Evolutionary conservation across 2,113 vertebrate genomes (phyloP).

Genomic region (Anhinga rufa): DNA sequence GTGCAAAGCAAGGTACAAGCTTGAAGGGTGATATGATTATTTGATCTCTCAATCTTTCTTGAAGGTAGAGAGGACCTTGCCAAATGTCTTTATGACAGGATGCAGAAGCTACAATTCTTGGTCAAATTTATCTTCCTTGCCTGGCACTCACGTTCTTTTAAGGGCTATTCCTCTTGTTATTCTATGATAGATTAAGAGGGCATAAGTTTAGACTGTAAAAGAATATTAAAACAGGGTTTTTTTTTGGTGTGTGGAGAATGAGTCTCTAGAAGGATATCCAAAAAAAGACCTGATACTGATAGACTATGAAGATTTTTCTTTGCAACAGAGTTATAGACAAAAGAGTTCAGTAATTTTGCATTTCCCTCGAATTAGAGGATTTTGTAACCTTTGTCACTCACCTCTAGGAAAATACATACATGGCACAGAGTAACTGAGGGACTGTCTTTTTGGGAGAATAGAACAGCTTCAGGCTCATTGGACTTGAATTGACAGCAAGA

Average conservation of each 20-base stretch:
- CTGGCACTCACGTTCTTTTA: not conserved
- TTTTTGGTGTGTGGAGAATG: not conserved
- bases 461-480: not conserved
- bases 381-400: not conserved
- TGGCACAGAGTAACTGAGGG: not conserved
- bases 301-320: not conserved
- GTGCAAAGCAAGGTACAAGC: not conserved
- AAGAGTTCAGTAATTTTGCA: not conserved
- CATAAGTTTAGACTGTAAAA: not conserved
- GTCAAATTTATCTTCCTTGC: not conserved
- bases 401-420: not conserved
- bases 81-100: not conserved
- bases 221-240: not conserved
- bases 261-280: not conserved
- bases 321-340: not conserved
- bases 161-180: not conserved
- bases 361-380: not conserved
- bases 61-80: not conserved
- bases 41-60: not conserved
- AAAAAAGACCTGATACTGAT: not conserved
- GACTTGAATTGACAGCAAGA: not conserved
- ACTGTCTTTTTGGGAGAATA: not conserved
- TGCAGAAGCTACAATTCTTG: not conserved
- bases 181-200: not conserved
- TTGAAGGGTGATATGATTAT: not conserved